Evolutionary conservation across 2,113 vertebrate species (phyloP).

Genomic region (Apteryx owenii): DNA sequence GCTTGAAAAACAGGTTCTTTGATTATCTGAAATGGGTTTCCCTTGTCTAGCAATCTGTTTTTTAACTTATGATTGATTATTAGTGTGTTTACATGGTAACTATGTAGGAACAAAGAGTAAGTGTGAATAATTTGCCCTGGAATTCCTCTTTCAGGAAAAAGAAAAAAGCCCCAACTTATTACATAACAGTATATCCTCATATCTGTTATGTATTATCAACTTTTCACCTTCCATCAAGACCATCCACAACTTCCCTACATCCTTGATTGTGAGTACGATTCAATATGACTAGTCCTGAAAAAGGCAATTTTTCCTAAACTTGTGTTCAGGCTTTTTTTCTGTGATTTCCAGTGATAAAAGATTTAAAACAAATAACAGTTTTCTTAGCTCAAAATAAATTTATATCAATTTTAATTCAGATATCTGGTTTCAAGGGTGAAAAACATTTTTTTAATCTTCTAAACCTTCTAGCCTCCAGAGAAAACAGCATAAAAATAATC

Average conservation of each 20-base stretch:
- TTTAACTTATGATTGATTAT: background rate
- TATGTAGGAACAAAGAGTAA: background rate
- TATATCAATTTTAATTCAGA: background rate
- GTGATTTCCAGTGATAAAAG: background rate
- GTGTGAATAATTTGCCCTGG: background rate
- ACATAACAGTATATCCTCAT: background rate
- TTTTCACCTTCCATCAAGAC: background rate
- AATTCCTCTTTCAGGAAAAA: background rate
- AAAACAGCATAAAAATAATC: background rate
- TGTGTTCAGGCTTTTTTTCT: background rate
- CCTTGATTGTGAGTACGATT: background rate
- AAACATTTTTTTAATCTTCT: background rate
- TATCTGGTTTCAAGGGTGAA: background rate
- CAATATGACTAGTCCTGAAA: background rate
- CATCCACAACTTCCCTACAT: background rate
- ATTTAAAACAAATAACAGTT: conserved; percentile 1
- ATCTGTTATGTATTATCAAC: background rate
- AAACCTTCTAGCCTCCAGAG: background rate
- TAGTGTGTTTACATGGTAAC: background rate
- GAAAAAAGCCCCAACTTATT: background rate
- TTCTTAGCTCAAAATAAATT: conserved; percentile 11
- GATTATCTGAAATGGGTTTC: background rate
- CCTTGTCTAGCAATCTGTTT: background rate
- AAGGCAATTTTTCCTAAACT: background rate
- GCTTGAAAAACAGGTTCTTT: background rate